A percentile compares a stretch with the other conserved stretches of the same genome.
Evolutionary conservation across 2,113 vertebrate species (phyloP).

Genomic region (Coracopsis vasa): DNA sequence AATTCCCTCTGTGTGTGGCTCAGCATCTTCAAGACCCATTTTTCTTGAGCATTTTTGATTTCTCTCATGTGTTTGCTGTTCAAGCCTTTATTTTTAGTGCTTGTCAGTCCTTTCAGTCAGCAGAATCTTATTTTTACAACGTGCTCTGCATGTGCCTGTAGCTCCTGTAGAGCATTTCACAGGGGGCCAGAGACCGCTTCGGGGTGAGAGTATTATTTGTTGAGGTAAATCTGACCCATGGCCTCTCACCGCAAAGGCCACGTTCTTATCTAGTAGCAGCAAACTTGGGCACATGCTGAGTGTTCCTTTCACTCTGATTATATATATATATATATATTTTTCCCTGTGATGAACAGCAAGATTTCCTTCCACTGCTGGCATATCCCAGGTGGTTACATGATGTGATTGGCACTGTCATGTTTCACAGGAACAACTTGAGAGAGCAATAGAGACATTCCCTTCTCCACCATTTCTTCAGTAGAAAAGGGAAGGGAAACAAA

Average conservation of each 20-base stretch:
- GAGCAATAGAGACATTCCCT: neutral
- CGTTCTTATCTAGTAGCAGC: neutral
- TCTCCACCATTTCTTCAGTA: neutral
- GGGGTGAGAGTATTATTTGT: neutral
- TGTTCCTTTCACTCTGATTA: neutral
- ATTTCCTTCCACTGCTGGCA: neutral
- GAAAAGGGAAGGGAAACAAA: neutral
- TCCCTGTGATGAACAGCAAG: neutral
- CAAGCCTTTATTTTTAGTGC: neutral
- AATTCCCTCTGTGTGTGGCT: neutral
- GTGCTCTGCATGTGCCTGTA: neutral
- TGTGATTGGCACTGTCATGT: neutral
- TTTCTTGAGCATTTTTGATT: neutral
- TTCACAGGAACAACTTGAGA: neutral
- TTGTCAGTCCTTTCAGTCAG: neutral
- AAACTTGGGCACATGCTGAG: neutral
- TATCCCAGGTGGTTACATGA: neutral
- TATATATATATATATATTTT: neutral
- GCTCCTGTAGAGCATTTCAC: neutral
- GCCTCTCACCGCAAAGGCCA: neutral
- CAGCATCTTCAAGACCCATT: neutral
- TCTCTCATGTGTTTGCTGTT: neutral
- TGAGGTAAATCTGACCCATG: neutral
- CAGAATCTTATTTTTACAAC: neutral
- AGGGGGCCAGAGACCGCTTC: accelerated